Evolutionary conservation across 2,113 vertebrate genomes (phyloP).

Genomic region (Trinectes maculatus): DNA sequence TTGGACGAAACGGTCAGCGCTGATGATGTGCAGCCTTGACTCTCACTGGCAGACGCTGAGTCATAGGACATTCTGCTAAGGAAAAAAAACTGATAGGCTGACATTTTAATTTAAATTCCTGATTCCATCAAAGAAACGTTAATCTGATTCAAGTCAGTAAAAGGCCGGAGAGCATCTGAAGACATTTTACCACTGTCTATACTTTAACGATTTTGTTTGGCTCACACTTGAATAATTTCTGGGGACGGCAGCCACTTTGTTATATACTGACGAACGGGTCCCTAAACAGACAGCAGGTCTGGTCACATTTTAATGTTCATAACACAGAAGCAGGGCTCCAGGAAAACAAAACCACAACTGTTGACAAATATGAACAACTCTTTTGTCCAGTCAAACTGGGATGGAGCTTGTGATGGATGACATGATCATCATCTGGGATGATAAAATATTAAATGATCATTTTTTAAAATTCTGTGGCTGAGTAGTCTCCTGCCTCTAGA

Average conservation of each 20-base stretch:
- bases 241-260: no score
- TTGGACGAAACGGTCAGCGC: background rate
- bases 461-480: constrained; percentile 8
- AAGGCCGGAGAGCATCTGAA: background rate
- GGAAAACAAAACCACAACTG: no score
- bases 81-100: background rate
- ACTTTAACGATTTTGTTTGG: no score
- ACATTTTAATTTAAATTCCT: constrained; percentile 33
- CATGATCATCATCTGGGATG: background rate
- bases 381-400: constrained; percentile 14
- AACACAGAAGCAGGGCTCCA: background rate
- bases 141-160: constrained; percentile 28
- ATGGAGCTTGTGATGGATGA: constrained; percentile 15
- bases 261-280: no score
- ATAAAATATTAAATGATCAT: constrained; percentile 42
- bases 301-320: background rate
- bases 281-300: no score
- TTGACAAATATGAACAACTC: no score
- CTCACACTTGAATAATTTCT: no score
- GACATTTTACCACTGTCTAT: no score
- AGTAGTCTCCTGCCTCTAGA: constrained; percentile 37
- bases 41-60: background rate
- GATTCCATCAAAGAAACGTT: constrained; percentile 22
- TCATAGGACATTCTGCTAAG: constrained; percentile 13
- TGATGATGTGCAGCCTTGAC: background rate